Percentiles rank a stretch among this genome's conserved stretches.
Conservation (phyloP, 2,888 invertebrate species). For the Lissonota sp. region DNA sequence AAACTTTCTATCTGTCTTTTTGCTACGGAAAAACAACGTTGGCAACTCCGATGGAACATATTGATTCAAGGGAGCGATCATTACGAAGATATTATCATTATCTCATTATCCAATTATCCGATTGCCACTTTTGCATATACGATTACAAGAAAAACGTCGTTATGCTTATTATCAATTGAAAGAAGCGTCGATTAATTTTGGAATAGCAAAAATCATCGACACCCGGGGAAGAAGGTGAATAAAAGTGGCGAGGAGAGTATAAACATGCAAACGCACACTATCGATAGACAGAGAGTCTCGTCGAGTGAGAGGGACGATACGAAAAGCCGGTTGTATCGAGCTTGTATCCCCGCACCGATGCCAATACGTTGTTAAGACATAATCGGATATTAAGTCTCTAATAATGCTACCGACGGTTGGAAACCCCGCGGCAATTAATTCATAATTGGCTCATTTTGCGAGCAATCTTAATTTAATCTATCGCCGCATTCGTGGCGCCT, state of each 20-base stretch:
- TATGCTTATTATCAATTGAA: slow-evolving; percentile 55
- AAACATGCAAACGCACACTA: neutral
- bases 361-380: slow-evolving; percentile 80
- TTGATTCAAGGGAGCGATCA: neutral
- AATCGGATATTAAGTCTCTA: slow-evolving; percentile 82
- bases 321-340: slow-evolving; percentile 63
- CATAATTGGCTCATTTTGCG: slow-evolving; percentile 82
- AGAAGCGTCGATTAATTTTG: slow-evolving; percentile 55
- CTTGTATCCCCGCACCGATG: slow-evolving; percentile 40
- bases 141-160: slow-evolving; percentile 9
- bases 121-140: slow-evolving; percentile 18
- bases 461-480: slow-evolving; percentile 84
- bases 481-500: slow-evolving; percentile 80
- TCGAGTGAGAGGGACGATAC: slow-evolving; percentile 24
- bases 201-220: slow-evolving; percentile 54
- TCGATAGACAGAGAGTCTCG: slow-evolving; percentile 26
- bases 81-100: slow-evolving; percentile 13
- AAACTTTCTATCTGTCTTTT: no score
- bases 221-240: slow-evolving; percentile 45
- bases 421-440: slow-evolving; percentile 80
- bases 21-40: no score
- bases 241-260: slow-evolving; percentile 21
- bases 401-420: slow-evolving; percentile 77
- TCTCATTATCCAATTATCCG: slow-evolving; percentile 16
- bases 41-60: no score